Percentiles rank a stretch among this genome's conserved stretches.
Conservation (phyloP, 1,140 invertebrate genomes). For the Druon quercuslanigerum region DNA sequence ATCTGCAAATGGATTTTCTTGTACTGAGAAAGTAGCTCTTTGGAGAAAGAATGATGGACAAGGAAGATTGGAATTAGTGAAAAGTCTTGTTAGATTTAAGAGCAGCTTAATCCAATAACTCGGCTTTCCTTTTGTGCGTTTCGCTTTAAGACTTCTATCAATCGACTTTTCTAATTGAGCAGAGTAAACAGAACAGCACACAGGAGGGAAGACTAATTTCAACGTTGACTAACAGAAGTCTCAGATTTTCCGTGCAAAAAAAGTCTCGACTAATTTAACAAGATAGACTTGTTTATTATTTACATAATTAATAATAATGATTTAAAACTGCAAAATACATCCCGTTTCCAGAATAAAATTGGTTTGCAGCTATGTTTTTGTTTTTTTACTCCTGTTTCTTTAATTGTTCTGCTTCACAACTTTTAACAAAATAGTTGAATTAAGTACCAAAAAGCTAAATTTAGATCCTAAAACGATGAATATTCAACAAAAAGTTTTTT, state of each 20-base stretch:
- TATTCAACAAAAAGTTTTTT: no score
- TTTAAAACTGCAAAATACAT: no score
- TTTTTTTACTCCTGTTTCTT: no score
- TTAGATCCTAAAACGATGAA: no score
- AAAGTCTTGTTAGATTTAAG: slow-evolving; percentile 23
- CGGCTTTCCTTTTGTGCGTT: not conserved
- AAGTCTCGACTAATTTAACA: no score
- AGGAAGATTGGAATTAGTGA: slow-evolving; percentile 29
- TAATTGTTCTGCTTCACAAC: no score
- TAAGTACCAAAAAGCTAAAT: no score
- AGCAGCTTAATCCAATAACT: slow-evolving; percentile 24
- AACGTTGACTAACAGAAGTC: not conserved
- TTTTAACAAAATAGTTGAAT: no score
- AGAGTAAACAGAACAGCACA: slow-evolving; percentile 13
- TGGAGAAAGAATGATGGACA: not conserved
- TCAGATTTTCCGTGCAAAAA: not conserved
- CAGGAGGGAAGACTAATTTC: slow-evolving; percentile 10
- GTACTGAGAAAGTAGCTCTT: not conserved
- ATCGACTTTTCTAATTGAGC: slow-evolving; percentile 29
- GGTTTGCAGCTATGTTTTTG: no score
- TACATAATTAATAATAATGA: no score
- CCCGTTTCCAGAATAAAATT: no score
- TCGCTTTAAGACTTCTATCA: slow-evolving; percentile 11
- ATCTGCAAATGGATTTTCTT: not conserved
- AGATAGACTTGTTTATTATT: no score